These are phyloP conservation scores for Cavia porcellus DNA, from an alignment of 2,113 vertebrate genomes.

Conservation along the genomic window DNA sequence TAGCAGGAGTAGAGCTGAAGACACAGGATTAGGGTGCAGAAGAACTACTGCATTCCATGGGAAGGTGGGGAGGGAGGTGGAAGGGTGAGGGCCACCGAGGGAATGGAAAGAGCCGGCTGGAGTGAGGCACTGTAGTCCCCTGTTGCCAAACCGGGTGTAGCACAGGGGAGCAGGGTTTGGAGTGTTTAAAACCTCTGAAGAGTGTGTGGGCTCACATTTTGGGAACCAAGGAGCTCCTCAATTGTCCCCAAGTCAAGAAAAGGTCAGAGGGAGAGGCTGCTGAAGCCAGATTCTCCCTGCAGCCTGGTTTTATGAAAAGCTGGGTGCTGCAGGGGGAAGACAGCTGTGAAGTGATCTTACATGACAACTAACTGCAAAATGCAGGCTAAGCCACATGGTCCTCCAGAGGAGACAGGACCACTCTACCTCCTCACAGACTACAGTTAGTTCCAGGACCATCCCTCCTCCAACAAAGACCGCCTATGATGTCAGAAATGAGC, in stretches of 20 bases:
- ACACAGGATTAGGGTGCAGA: neutral
- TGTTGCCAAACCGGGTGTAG: neutral
- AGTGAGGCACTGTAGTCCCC: neutral
- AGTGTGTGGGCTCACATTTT: neutral
- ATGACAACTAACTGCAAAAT: neutral
- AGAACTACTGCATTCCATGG: too few species aligned
- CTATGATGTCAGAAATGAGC: neutral
- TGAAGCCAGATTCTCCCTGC: too few species aligned
- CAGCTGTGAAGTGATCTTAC: neutral
- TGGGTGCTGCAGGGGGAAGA: neutral
- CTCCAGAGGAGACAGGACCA: neutral
- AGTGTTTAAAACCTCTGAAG: neutral
- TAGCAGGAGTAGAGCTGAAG: neutral
- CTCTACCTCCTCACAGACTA: fast-evolving
- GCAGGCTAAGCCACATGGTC: too few species aligned
- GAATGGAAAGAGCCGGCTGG: neutral
- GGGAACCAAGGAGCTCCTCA: neutral
- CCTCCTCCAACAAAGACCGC: neutral
- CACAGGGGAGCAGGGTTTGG: neutral
- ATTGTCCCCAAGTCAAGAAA: neutral
- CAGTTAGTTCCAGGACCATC: neutral
- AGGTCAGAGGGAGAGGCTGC: neutral
- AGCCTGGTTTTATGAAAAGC: neutral
- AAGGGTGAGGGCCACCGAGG: fast-evolving
- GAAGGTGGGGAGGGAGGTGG: neutral